phyloP scores from a whole-genome alignment of 1,140 invertebrate species.

The Holotrichia oblita region DNA sequence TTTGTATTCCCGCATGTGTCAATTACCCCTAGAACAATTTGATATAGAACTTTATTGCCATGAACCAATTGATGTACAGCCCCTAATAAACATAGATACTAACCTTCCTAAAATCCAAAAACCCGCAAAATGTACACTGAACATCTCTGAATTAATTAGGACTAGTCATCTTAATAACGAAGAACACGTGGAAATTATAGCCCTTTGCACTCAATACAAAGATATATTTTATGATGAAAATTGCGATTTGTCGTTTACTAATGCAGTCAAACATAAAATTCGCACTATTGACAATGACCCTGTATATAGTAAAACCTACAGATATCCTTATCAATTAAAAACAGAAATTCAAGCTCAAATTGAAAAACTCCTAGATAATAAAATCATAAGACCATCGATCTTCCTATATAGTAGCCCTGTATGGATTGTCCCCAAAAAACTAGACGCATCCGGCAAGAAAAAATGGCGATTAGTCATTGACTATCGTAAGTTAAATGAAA shows the following conservation, averaged over 20 bases:
- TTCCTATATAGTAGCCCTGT: conserved; percentile 55
- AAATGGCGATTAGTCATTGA: conserved; percentile 61
- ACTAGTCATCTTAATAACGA: background rate
- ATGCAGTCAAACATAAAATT: background rate
- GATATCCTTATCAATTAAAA: conserved; percentile 49
- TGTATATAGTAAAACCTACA: conserved; percentile 47
- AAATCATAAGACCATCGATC: conserved; percentile 54
- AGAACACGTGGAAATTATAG: background rate
- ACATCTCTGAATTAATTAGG: background rate
- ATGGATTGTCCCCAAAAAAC: conserved; percentile 58
- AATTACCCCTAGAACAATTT: background rate
- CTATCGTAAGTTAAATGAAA: conserved; percentile 61
- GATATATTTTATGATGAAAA: conserved; percentile 27
- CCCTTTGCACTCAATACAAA: background rate
- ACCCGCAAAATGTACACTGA: background rate
- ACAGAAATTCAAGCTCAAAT: conserved; percentile 53
- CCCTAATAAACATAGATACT: background rate
- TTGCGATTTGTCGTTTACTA: conserved; percentile 7
- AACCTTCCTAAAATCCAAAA: background rate
- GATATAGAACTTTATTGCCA: background rate
- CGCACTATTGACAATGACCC: background rate
- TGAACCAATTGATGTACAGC: background rate
- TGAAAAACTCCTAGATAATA: conserved; percentile 50
- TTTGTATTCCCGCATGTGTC: background rate
- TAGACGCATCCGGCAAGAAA: conserved; percentile 54